Evolutionary conservation across 2,888 invertebrate species (phyloP).

Genomic region (Dascillus cervinus): DNA sequence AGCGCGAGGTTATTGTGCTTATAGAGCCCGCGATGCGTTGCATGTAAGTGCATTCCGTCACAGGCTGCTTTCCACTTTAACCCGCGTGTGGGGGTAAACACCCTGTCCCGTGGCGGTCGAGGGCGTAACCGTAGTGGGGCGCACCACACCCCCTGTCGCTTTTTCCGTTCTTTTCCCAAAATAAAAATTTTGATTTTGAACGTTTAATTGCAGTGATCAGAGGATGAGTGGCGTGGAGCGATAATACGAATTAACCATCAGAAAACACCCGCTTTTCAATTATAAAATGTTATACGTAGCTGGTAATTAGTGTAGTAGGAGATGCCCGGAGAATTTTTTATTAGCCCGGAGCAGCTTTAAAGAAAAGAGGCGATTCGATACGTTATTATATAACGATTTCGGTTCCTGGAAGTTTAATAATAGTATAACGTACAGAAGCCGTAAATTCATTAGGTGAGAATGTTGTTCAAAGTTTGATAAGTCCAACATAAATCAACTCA

Average conservation of each 20-base stretch:
- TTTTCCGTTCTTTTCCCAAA: not conserved
- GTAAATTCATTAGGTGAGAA: too few species aligned
- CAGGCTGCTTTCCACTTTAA: slow-evolving; percentile 10
- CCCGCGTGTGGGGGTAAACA: slow-evolving; percentile 15
- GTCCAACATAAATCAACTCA: too few species aligned
- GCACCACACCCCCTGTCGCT: slow-evolving; percentile 10
- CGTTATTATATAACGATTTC: too few species aligned
- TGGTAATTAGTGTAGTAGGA: slow-evolving; percentile 25
- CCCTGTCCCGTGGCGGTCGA: slow-evolving; percentile 13
- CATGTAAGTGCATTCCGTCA: slow-evolving; percentile 13
- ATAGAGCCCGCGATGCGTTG: slow-evolving; percentile 6
- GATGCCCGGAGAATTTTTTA: slow-evolving; percentile 23
- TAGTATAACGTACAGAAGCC: too few species aligned
- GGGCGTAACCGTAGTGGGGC: slow-evolving; percentile 15
- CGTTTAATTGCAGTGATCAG: slow-evolving; percentile 25
- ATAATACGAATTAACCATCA: slow-evolving; percentile 23
- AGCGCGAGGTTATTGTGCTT: not conserved
- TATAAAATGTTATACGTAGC: slow-evolving; percentile 29
- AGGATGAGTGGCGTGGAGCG: slow-evolving; percentile 25
- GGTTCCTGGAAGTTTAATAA: too few species aligned
- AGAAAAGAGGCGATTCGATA: too few species aligned
- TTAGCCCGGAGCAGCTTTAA: slow-evolving; percentile 15
- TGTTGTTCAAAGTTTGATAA: too few species aligned
- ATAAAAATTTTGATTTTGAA: slow-evolving; percentile 3
- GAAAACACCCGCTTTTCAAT: slow-evolving; percentile 31